Base-by-base conservation (phyloP, 2,113 vertebrate species). In the Macquaria ambigua region DNA sequence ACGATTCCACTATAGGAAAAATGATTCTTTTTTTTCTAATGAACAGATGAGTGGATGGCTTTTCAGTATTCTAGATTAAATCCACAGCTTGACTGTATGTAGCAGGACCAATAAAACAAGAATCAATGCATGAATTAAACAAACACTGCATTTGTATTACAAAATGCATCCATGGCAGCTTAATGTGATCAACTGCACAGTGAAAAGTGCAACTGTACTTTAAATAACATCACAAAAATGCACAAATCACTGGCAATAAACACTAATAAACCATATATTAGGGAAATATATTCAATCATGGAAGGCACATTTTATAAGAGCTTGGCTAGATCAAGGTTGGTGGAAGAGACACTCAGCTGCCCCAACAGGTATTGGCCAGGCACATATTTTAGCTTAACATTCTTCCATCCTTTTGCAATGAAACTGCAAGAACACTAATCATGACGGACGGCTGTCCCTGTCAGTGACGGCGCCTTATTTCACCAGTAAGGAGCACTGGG, bases 401-500 rank as follows among this genome's bases (percentile, higher is more conserved):
- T 64, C 74, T 37, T 85, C 62, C 59, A 62, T 28, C 63, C 76
- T 6, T 73, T 83, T 46, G 92, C 52, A 14, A 31, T 59, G 66
- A 81, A 79, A 81, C 48, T 53, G 63, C 69, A 66, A 28, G 6
- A 86, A n/a, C 52, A 50, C 56, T 90, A 76, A 90, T 89, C 82
- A 77, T 83, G 87, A 92, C 11, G 53, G 82, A 92, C 72, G 25
- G n/a, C 80, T 48, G 74, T 66, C 63, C 46, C 72, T 16, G 68
- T 74, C 81, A 56, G 68, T 68, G 78, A 89, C 79, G 72, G 70
- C 50, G 11, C 34, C 61, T 79, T 73, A 87, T 83, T 73, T 74
- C 69, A 83, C n/a, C 63, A 50, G 68, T 9, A 63, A 70, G 41
- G 28, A 43, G 48, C 71, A 81, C 41, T 8, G 72, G 55, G 68